Percentiles rank a stretch among this genome's conserved stretches.
Conservation (phyloP, 2,888 invertebrate genomes). For the Odontomyia ornata region DNA sequence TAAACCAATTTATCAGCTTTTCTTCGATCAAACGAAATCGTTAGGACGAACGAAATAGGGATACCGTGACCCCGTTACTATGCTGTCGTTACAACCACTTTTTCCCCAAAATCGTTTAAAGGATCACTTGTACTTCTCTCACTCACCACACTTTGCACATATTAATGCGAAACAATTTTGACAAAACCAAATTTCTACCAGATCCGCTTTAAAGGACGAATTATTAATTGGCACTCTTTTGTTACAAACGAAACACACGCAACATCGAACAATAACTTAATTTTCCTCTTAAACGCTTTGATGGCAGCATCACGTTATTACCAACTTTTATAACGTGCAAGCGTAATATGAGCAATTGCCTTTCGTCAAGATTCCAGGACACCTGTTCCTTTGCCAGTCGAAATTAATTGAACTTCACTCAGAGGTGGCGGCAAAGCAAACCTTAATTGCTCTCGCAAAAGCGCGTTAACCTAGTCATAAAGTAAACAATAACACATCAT, state of each 20-base stretch:
- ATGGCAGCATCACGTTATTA: background rate
- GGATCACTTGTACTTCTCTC: background rate
- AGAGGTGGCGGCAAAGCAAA: too few species aligned
- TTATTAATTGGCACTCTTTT: slow-evolving; percentile 29
- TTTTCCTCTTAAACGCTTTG: background rate
- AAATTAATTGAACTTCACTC: background rate
- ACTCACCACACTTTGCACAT: background rate
- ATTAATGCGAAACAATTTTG: background rate
- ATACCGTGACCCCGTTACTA: background rate
- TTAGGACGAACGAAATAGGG: background rate
- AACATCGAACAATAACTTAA: background rate
- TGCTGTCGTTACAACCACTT: background rate
- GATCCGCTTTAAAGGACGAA: background rate
- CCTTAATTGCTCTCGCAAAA: too few species aligned
- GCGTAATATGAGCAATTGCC: background rate
- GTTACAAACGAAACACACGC: background rate
- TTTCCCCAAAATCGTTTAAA: background rate
- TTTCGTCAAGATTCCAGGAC: background rate
- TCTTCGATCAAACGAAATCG: background rate
- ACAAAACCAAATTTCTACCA: background rate
- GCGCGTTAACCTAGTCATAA: too few species aligned
- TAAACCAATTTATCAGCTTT: background rate
- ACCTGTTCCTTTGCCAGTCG: background rate
- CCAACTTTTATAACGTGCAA: too few species aligned
- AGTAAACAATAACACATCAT: too few species aligned